These are phyloP conservation scores for Oryzias woworae DNA, from an alignment of 2,113 vertebrate genomes.

Conservation along the genomic window DNA sequence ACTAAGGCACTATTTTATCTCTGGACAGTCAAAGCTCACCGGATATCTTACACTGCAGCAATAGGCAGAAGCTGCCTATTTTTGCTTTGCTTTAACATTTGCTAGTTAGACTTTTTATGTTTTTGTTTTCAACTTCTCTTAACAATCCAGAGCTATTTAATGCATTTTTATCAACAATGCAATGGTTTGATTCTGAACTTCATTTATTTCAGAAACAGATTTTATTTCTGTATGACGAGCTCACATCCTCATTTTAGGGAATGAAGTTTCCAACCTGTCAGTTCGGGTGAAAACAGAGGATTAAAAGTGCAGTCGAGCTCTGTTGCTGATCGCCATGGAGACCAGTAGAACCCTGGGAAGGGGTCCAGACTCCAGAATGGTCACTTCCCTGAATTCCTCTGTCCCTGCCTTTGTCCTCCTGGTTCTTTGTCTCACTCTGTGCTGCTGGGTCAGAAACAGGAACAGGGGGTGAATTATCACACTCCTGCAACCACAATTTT, in stretches of 20 bases:
- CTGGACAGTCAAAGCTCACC: too few species aligned
- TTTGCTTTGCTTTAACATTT: too few species aligned
- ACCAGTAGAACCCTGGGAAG: conserved; percentile 65
- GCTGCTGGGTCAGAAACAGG: conserved; percentile 23
- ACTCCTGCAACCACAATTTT: background rate
- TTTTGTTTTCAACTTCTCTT: too few species aligned
- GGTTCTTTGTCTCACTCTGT: conserved; percentile 40
- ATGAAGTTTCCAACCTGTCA: conserved; percentile 46
- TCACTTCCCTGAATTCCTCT: conserved; percentile 52
- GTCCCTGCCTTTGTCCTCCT: conserved; percentile 39
- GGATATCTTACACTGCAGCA: too few species aligned
- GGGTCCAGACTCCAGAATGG: conserved; percentile 44
- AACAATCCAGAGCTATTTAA: background rate
- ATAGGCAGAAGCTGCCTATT: too few species aligned
- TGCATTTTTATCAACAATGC: background rate
- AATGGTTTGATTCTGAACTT: background rate
- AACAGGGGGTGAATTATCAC: conserved; percentile 7
- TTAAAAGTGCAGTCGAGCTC: conserved; percentile 43
- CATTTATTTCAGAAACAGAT: conserved; percentile 2
- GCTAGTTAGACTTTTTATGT: too few species aligned
- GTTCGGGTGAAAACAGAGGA: conserved; percentile 55
- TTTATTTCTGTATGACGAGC: conserved; percentile 12
- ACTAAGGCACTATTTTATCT: too few species aligned
- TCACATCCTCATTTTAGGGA: conserved; percentile 10
- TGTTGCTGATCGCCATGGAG: conserved; percentile 66